phyloP scores from a whole-genome alignment of 1,140 invertebrate genomes.

The Elysia chlorotica region DNA sequence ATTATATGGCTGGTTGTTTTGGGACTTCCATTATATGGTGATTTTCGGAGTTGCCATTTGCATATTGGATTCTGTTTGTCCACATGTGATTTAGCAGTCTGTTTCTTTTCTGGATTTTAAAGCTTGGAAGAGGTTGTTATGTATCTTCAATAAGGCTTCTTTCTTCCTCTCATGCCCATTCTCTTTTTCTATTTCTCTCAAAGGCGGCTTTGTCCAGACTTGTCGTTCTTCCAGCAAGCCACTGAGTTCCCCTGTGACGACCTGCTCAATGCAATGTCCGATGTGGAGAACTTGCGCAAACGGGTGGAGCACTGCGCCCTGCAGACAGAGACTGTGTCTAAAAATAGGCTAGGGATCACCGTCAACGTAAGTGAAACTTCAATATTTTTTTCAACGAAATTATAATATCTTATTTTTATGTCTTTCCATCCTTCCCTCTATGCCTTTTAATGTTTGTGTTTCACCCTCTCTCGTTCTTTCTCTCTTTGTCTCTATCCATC shows the following conservation, averaged over 20 bases:
- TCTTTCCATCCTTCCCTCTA: background rate
- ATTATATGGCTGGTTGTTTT: no score
- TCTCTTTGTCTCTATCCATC: background rate
- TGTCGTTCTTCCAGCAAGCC: conserved; percentile 94
- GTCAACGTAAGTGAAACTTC: conserved; percentile 77
- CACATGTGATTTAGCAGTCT: no score
- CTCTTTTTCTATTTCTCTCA: conserved; percentile 33
- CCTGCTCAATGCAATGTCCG: conserved; percentile 38
- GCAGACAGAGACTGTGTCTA: conserved; percentile 84
- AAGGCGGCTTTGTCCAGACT: conserved; percentile 89
- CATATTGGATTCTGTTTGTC: no score
- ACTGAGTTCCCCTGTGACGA: conserved; percentile 75
- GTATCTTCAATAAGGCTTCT: no score
- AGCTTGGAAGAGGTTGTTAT: no score
- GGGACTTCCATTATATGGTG: no score
- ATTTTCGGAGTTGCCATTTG: no score
- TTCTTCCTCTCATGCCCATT: no score
- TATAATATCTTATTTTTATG: background rate
- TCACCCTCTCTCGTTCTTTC: background rate
- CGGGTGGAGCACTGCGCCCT: conserved; percentile 85
- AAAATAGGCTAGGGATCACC: conserved; percentile 85
- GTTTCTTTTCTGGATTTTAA: no score
- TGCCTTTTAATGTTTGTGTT: background rate
- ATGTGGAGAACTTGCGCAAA: conserved; percentile 73
- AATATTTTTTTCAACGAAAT: no score